Percentiles rank a stretch among this genome's conserved stretches.
These are phyloP conservation scores for Hymenochirus boettgeri DNA, from an alignment of 2,113 vertebrate genomes.

Conservation along the genomic window DNA sequence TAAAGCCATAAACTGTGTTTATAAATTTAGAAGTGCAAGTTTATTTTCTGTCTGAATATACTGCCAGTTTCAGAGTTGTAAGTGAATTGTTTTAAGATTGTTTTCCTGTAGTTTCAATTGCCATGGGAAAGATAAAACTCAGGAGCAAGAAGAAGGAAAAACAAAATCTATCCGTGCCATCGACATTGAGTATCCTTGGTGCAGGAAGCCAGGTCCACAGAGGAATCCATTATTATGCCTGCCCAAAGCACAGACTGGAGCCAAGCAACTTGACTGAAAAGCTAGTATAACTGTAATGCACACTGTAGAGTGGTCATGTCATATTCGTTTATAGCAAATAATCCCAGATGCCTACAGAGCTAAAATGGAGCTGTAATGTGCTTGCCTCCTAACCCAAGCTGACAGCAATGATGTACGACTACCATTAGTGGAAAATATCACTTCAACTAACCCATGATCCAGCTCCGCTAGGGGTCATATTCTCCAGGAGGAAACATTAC, in stretches of 20 bases:
- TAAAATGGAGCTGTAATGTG: slow-evolving; percentile 99
- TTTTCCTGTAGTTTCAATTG: slow-evolving; percentile 15
- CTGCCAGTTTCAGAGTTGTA: background rate
- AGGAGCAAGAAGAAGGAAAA: slow-evolving; percentile 24
- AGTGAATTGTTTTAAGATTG: slow-evolving; percentile 16
- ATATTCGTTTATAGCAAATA: slow-evolving; percentile 99
- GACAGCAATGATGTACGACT: slow-evolving; percentile 99
- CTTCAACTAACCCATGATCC: slow-evolving; percentile 99
- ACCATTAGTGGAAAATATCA: slow-evolving; percentile 99
- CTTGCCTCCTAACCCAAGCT: slow-evolving; percentile 97
- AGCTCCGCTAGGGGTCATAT: slow-evolving; percentile 98
- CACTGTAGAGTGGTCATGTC: slow-evolving; percentile 97
- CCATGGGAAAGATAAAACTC: slow-evolving; percentile 39
- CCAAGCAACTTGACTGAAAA: slow-evolving; percentile 80
- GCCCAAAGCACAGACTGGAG: slow-evolving; percentile 69
- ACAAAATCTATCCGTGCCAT: slow-evolving; percentile 52
- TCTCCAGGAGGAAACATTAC: slow-evolving; percentile 99
- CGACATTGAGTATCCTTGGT: slow-evolving; percentile 75
- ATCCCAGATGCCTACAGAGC: slow-evolving; percentile 98
- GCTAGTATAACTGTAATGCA: slow-evolving; percentile 99
- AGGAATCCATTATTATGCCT: slow-evolving; percentile 77
- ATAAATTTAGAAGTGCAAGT: background rate
- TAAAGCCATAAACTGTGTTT: no score
- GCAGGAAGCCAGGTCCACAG: slow-evolving; percentile 68
- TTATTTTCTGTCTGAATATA: slow-evolving; percentile 3